Evolutionary conservation across 64 coral and sea anemone species (phyloP).

Genomic region (Acropora yongei): DNA sequence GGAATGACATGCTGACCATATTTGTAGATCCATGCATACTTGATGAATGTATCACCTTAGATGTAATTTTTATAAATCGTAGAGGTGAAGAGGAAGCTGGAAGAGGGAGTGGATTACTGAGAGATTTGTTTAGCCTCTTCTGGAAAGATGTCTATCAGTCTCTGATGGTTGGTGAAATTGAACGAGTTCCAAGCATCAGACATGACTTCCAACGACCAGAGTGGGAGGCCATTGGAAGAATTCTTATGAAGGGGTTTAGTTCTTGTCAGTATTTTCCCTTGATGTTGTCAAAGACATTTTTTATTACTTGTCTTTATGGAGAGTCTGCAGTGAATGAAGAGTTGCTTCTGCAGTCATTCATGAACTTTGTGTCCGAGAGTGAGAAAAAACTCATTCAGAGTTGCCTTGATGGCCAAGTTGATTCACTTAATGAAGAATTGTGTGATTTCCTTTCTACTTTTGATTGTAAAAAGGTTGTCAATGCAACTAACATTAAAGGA

Average conservation of each 20-base stretch:
- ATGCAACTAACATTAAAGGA: conserved; percentile 24
- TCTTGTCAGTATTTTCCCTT: conserved; percentile 54
- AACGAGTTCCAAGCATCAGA: conserved; percentile 70
- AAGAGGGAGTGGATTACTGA: conserved; percentile 50
- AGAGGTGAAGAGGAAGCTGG: conserved; percentile 63
- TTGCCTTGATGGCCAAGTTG: conserved; percentile 35
- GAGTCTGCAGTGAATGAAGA: conserved; percentile 29
- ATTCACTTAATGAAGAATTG: conserved; percentile 47
- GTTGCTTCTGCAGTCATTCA: conserved; percentile 52
- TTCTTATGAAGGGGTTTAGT: conserved; percentile 56
- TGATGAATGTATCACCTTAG: conserved; percentile 6
- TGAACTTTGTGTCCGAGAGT: conserved; percentile 35
- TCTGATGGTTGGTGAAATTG: conserved; percentile 70
- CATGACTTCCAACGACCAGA: conserved; percentile 60
- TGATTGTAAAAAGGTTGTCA: conserved; percentile 51
- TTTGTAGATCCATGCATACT: too few relatives aligned
- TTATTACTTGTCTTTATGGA: conserved; percentile 61
- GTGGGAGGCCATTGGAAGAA: conserved; percentile 63
- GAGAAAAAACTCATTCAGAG: conserved; percentile 40
- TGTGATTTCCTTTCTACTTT: conserved; percentile 56
- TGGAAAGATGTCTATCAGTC: conserved; percentile 72
- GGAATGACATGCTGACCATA: too few relatives aligned
- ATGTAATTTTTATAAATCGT: conserved; percentile 63
- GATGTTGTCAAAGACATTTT: conserved; percentile 49
- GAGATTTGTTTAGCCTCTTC: conserved; percentile 57